Conservation (phyloP, 2,797 vertebrate species). For the Sandelia bainsii region DNA sequence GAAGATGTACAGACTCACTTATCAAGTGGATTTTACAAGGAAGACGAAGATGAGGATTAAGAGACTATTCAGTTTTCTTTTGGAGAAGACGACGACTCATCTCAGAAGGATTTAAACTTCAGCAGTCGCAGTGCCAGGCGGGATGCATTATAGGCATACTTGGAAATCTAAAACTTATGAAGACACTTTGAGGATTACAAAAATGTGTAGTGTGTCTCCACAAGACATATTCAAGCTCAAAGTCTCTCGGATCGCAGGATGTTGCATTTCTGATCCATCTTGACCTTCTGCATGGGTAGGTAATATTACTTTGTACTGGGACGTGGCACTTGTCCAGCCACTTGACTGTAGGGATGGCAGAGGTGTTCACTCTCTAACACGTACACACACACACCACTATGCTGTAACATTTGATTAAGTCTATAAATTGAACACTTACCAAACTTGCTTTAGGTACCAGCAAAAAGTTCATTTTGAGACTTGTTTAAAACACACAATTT, state of each 20-base stretch:
- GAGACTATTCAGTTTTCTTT: conserved; percentile 61
- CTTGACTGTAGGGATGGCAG: conserved; percentile 28
- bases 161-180: conserved; percentile 69
- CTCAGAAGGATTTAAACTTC: conserved; percentile 73
- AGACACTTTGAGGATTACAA: conserved; percentile 78
- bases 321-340: conserved; percentile 49
- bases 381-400: neutral
- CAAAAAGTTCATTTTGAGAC: neutral
- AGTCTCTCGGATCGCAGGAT: conserved; percentile 58
- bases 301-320: conserved; percentile 57
- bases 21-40: conserved; percentile 57
- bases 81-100: conserved; percentile 70
- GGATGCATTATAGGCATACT: conserved; percentile 68
- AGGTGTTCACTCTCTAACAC: neutral
- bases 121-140: conserved; percentile 59
- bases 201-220: conserved; percentile 49
- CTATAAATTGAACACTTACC: neutral
- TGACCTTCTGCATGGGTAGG: conserved; percentile 63
- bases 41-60: conserved; percentile 71
- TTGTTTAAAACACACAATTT: too few species aligned
- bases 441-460: neutral
- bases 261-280: conserved; percentile 47
- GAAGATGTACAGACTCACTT: conserved; percentile 60
- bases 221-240: conserved; percentile 46
- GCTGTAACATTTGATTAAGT: neutral